Evolutionary conservation across 2,888 invertebrate species (phyloP), one percentile per base, ranked within the genome.

Genomic region (Erpobdella octoculata): DNA sequence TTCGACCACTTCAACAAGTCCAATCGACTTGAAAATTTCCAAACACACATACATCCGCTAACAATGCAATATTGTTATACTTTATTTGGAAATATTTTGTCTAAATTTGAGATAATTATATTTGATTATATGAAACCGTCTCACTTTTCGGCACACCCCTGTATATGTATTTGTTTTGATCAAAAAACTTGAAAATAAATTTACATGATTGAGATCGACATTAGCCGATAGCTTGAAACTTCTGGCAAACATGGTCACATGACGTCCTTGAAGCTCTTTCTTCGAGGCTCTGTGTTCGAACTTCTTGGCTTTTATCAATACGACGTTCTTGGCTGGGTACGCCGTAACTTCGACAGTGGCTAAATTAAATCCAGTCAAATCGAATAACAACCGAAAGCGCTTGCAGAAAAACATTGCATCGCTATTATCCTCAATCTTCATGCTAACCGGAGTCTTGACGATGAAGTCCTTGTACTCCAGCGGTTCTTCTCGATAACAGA

Each of bases 361-460:
- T 15, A 35, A 33, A 69, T 69, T 37, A 53, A 46, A 69, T 58
- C 58, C 58, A n/a, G 36, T 48, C 46, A 69, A 58, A 48, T 69
- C 58, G n/a, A 69, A 69, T 18, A 69, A 25, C 1, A 69, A 18
- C 58, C 69, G 48, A 28, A 69, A 69, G 21, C 69, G 69, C 18
- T 53, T 53, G 33, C 25, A 25, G 21, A 65, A 48, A 9, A 2
- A 35, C 31, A n/a, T 35, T 62, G 31, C 31, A 5, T 62, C 35
- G 12, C 62, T 8, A 35, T 62, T 33, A 33, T 69, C 31, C 36
- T 48, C 25, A 9, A n/a, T 38, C 65, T 18, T 38, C n/a, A 37
- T 21, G 38, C n/a, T 21, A 37, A 65, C 38, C 18, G 69, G 69
- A 18, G 31, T 31, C 25, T 46, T 58, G 31, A 35, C 36, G 35